Evolutionary conservation across 2,888 invertebrate species (phyloP).

Genomic region (Spodoptera picta): DNA sequence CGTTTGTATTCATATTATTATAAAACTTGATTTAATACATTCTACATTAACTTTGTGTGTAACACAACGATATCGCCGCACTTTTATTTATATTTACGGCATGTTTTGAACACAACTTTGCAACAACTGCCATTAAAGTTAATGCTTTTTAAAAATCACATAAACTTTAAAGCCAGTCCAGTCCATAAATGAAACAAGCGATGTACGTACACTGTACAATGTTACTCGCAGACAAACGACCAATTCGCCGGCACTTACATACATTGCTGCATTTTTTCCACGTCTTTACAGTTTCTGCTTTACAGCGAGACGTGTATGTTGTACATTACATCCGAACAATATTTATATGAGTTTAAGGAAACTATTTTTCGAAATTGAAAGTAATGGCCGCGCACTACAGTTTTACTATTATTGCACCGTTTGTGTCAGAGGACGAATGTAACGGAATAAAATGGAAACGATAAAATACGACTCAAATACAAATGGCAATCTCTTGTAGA

Average conservation of each 20-base stretch:
- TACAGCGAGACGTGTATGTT: slow-evolving; percentile 28
- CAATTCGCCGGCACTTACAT: slow-evolving; percentile 37
- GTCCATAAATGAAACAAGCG: slow-evolving; percentile 43
- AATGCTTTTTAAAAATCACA: slow-evolving; percentile 41
- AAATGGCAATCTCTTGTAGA: slow-evolving; percentile 22
- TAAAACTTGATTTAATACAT: no score
- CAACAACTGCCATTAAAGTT: slow-evolving; percentile 16
- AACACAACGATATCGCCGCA: background rate
- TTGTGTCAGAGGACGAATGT: slow-evolving; percentile 24
- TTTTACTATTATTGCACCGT: slow-evolving; percentile 29
- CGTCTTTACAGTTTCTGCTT: slow-evolving; percentile 33
- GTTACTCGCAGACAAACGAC: slow-evolving; percentile 51
- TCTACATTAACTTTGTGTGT: background rate
- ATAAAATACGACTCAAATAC: slow-evolving; percentile 30
- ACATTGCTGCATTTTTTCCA: slow-evolving; percentile 48
- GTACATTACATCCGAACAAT: slow-evolving; percentile 20
- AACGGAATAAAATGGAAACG: slow-evolving; percentile 32
- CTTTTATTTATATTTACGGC: slow-evolving; percentile 1
- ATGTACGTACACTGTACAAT: slow-evolving; percentile 39
- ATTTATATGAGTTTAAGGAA: slow-evolving; percentile 9
- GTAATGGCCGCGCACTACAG: slow-evolving; percentile 12
- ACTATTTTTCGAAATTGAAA: slow-evolving; percentile 25
- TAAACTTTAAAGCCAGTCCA: slow-evolving; percentile 37
- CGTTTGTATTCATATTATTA: no score
- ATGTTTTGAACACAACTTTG: slow-evolving; percentile 22